phyloP scores from a whole-genome alignment of 2,888 invertebrate species.

The Danaus chrysippus region DNA sequence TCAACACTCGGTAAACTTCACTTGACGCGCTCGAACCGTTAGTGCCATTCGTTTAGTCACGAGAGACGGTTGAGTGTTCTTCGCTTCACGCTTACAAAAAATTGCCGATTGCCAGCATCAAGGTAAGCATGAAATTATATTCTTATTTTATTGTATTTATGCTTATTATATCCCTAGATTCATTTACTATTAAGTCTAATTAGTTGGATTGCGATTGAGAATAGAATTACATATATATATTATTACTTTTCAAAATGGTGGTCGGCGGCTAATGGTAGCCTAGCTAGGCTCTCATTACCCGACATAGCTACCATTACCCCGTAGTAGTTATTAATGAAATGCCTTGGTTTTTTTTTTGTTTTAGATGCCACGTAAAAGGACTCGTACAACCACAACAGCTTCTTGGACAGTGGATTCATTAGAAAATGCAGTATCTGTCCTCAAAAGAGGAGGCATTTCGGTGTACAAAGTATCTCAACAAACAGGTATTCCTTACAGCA shows the following conservation, averaged over 20 bases:
- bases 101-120: no score
- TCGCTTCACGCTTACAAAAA: slow-evolving; percentile 13
- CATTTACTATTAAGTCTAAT: no score
- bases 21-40: slow-evolving; percentile 17
- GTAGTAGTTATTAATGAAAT: neutral
- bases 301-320: neutral
- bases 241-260: no score
- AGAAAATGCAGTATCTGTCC: slow-evolving; percentile 11
- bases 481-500: slow-evolving; percentile 9
- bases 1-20: slow-evolving; percentile 18
- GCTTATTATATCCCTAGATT: no score
- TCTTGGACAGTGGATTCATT: no score
- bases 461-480: slow-evolving; percentile 15
- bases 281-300: no score
- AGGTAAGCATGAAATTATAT: no score
- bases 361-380: neutral
- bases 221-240: slow-evolving; percentile 11
- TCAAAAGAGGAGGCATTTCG: slow-evolving; percentile 13
- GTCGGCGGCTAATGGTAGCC: no score
- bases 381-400: slow-evolving; percentile 11
- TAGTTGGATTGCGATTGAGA: slow-evolving; percentile 14
- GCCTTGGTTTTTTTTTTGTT: no score
- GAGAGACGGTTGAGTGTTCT: slow-evolving; percentile 13
- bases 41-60: slow-evolving; percentile 14
- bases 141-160: no score